phyloP scores from a whole-genome alignment of 2,888 invertebrate genomes.

The Eulithis testata region DNA sequence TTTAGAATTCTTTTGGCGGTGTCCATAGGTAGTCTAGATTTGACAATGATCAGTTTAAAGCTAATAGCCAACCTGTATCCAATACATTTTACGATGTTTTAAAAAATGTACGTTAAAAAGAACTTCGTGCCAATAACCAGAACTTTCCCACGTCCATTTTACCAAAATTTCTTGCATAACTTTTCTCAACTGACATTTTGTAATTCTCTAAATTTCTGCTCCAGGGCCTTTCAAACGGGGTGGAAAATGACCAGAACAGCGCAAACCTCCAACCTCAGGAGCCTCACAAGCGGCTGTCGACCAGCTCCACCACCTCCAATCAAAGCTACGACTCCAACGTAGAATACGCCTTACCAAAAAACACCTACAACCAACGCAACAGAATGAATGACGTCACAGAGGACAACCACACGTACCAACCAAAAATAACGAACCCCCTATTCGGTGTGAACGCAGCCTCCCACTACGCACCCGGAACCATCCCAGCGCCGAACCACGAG shows the following conservation, averaged over 20 bases:
- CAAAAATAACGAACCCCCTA: constrained; percentile 74
- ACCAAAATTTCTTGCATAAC: too few species aligned
- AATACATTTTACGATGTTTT: too few species aligned
- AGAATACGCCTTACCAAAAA: constrained; percentile 74
- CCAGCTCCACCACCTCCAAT: constrained; percentile 76
- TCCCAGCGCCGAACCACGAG: constrained; percentile 49
- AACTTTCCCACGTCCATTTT: too few species aligned
- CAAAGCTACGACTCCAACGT: constrained; percentile 78
- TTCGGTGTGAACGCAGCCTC: constrained; percentile 81
- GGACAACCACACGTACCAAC: constrained; percentile 53
- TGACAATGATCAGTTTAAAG: too few species aligned
- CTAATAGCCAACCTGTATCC: too few species aligned
- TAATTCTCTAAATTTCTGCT: constrained; percentile 4
- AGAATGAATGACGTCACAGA: constrained; percentile 59
- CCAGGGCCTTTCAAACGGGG: constrained; percentile 80
- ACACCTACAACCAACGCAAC: constrained; percentile 63
- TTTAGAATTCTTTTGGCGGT: too few species aligned
- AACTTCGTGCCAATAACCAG: too few species aligned
- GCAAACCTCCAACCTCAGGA: constrained; percentile 68
- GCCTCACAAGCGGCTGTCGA: constrained; percentile 74
- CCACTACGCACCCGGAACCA: constrained; percentile 72
- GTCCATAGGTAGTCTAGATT: too few species aligned
- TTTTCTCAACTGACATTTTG: neutral
- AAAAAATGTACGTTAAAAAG: too few species aligned
- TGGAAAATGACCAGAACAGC: constrained; percentile 78